Base-by-base conservation (phyloP, 2,888 invertebrate genomes). In the Papilio elwesi region DNA sequence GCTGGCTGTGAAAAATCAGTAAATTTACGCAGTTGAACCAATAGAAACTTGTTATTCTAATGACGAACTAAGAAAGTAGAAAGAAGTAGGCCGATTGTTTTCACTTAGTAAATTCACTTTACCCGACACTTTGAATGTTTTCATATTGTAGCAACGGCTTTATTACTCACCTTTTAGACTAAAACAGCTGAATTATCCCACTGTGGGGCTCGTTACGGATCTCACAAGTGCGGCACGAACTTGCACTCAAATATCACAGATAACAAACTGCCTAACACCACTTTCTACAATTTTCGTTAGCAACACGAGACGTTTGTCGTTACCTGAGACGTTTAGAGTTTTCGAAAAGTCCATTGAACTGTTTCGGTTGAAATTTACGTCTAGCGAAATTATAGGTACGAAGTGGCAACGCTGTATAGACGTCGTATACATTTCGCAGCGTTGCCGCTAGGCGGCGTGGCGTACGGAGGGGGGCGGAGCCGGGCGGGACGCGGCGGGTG, bases 341-440 rank as follows among this genome's bases (percentile, higher is more conserved):
- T 91, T 90, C 83, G 85, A 88, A 90, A 93, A 93, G 94, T 94
- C 90, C 94, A 93, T 93, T 94, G 94, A 94, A 94, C 94, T 91
- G 93, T 91, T 92, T 93, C 90, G 89, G 85, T 91, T 87, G 90
- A 93, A 93, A 93, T 93, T 93, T 93, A 93, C 93, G 92, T 92
- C 90, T 90, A 93, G 93, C 93, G 92, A 94, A 94, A 94, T 93
- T 91, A 92, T 93, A 73, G 73, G 65, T 93, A 93, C 93, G 92
- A 91, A 93, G 91, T 93, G 93, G 94, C 92, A 93, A 93, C 94
- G 94, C 90, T 90, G 91, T 92, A 91, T 90, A 91, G 87, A 77
- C 88, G 87, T 87, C 86, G 87, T 87, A 80, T 83, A 82, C 80
- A 83, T 87, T 90, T 88, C 89, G 88, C 89, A 85, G 83, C 81